phyloP scores from a whole-genome alignment of 2,797 vertebrate genomes.

The Limnodromus scolopaceus region DNA sequence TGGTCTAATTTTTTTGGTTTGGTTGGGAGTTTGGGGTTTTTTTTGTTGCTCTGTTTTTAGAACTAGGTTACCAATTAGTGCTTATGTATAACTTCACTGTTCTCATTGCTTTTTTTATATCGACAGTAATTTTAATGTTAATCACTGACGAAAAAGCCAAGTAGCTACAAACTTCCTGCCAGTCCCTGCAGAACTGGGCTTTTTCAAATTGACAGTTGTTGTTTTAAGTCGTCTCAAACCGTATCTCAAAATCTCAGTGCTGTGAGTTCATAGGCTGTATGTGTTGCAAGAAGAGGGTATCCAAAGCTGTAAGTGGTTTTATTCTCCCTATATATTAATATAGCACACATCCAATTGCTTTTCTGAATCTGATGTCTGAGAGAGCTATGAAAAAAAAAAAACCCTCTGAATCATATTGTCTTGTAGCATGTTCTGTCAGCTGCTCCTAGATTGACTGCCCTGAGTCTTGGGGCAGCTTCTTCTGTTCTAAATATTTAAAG shows the following conservation, averaged over 20 bases:
- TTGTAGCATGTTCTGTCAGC: background rate
- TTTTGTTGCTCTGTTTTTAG: background rate
- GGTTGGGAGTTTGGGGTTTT: background rate
- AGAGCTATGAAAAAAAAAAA: background rate
- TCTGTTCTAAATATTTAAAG: background rate
- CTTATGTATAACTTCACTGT: background rate
- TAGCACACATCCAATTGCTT: background rate
- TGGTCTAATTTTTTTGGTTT: background rate
- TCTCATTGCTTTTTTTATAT: background rate
- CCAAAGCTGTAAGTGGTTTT: background rate
- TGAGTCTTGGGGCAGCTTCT: background rate
- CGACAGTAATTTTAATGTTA: background rate
- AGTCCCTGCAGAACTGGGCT: background rate
- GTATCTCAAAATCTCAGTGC: background rate
- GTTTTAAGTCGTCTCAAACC: background rate
- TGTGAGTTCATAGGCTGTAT: background rate
- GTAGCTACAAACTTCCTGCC: background rate
- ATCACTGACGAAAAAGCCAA: background rate
- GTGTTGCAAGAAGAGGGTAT: background rate
- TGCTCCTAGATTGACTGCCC: background rate
- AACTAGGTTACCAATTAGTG: background rate
- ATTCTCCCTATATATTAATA: background rate
- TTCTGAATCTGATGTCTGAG: background rate
- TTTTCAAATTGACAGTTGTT: background rate
- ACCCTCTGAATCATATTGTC: background rate